phyloP scores from a whole-genome alignment of 1,140 invertebrate species.

The Drosophila littoralis region DNA sequence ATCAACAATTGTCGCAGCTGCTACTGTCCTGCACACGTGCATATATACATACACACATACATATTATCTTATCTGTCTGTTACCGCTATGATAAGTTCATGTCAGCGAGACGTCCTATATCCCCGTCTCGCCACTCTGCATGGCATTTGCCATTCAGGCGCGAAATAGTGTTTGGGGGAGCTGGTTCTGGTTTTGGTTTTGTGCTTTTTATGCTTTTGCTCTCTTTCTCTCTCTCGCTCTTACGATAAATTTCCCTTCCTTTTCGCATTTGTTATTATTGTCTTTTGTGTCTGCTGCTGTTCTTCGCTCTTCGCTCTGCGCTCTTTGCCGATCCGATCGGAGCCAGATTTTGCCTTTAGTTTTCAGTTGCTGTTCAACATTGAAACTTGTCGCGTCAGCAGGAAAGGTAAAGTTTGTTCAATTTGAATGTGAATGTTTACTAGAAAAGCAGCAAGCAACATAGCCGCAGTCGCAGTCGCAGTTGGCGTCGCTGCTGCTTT shows the following conservation, averaged over 20 bases:
- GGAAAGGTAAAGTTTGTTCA: slow-evolving; percentile 36
- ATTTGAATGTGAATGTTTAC: slow-evolving; percentile 15
- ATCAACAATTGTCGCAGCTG: slow-evolving; percentile 33
- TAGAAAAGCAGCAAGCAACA: neutral
- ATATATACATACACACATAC: neutral
- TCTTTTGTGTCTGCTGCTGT: slow-evolving; percentile 34
- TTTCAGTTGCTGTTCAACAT: slow-evolving; percentile 68
- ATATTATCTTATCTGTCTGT: slow-evolving; percentile 56
- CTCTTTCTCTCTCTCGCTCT: slow-evolving; percentile 10
- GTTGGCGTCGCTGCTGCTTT: neutral
- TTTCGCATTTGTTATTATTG: slow-evolving; percentile 26
- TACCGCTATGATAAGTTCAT: slow-evolving; percentile 29
- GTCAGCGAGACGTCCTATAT: neutral
- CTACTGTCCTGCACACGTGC: slow-evolving; percentile 23
- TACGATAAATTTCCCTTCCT: slow-evolving; percentile 34
- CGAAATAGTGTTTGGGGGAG: slow-evolving; percentile 33
- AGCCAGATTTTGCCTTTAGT: slow-evolving; percentile 46
- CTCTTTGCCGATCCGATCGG: too few relatives aligned
- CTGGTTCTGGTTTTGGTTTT: slow-evolving; percentile 9
- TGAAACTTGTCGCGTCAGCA: slow-evolving; percentile 66
- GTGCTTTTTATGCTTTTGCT: slow-evolving; percentile 16
- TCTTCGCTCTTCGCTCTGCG: slow-evolving; percentile 46
- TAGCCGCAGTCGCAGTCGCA: slow-evolving; percentile 7
- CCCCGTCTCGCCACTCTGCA: neutral
- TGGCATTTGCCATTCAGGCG: slow-evolving; percentile 55